A percentile compares a stretch with the other conserved stretches of the same genome.
Conservation (phyloP, 2,113 vertebrate species). For the Oxyruncus cristatus region DNA sequence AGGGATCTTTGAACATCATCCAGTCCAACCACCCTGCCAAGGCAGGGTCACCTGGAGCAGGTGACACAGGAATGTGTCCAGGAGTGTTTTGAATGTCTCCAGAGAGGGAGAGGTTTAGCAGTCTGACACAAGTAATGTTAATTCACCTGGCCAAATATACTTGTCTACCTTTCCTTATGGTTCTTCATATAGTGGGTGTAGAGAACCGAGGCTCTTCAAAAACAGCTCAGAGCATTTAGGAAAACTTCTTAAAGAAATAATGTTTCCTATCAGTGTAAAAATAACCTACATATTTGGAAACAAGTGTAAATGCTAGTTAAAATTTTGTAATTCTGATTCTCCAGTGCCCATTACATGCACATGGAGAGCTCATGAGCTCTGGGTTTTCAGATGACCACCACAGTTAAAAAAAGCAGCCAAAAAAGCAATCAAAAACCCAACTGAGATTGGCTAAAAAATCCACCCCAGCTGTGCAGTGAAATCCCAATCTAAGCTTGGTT, state of each 20-base stretch:
- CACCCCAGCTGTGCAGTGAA: not conserved
- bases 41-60: not conserved
- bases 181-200: not conserved
- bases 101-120: not conserved
- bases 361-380: not conserved
- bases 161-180: not conserved
- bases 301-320: not conserved
- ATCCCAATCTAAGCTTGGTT: accelerated
- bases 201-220: not conserved
- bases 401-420: not conserved
- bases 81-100: not conserved
- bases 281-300: not conserved
- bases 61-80: not conserved
- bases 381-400: not conserved
- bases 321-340: not conserved
- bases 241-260: not conserved
- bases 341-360: no score
- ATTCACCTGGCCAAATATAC: not conserved
- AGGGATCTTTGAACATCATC: not conserved
- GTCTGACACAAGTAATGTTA: not conserved
- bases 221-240: not conserved
- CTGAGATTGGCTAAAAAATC: accelerated
- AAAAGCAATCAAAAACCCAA: accelerated
- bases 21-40: not conserved
- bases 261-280: not conserved